These are phyloP conservation scores for Rallus limicola DNA, from an alignment of 2,113 vertebrate species.

Conservation along the genomic window DNA sequence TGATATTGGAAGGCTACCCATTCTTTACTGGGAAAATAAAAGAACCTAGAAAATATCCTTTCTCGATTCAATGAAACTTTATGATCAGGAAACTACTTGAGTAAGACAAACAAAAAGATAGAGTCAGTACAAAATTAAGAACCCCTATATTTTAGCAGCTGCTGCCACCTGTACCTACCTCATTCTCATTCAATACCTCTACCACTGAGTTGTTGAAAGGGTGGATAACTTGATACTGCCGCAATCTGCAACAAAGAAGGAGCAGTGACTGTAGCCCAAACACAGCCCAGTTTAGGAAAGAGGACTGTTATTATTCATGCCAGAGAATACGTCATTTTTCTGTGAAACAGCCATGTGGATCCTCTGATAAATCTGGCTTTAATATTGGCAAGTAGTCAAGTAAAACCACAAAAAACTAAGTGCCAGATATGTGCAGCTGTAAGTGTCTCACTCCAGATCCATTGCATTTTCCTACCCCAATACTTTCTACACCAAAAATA, in stretches of 20 bases:
- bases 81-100: background rate
- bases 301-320: slow-evolving; percentile 24
- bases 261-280: slow-evolving; percentile 4
- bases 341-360: slow-evolving; percentile 22
- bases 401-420: slow-evolving; percentile 13
- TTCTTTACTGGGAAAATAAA: background rate
- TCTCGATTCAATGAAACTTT: background rate
- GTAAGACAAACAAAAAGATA: background rate
- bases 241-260: background rate
- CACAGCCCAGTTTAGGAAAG: background rate
- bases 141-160: slow-evolving; percentile 49
- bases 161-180: slow-evolving; percentile 67
- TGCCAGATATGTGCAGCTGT: slow-evolving; percentile 35
- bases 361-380: slow-evolving; percentile 54
- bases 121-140: background rate
- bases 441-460: background rate
- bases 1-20: background rate
- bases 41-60: background rate
- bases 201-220: slow-evolving; percentile 48
- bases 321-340: slow-evolving; percentile 33
- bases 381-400: slow-evolving; percentile 28
- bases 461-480: background rate
- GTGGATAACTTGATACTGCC: slow-evolving; percentile 66
- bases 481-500: background rate
- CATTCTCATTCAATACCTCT: slow-evolving; percentile 65